Evolutionary conservation across 2,888 invertebrate genomes (phyloP).

Genomic region (Pharmacophagus antenor): DNA sequence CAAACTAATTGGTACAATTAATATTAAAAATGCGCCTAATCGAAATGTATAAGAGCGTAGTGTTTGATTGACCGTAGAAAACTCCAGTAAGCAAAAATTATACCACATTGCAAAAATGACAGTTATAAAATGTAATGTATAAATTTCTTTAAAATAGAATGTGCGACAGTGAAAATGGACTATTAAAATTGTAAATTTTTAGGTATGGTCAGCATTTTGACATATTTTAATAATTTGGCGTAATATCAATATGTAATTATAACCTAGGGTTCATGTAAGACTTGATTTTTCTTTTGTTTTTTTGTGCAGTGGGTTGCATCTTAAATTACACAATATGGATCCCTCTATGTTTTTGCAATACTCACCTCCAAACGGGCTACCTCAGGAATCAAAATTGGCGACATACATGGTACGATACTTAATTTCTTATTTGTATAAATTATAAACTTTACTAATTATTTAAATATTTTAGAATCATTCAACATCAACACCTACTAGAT

Average conservation of each 20-base stretch:
- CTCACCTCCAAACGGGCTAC: slow-evolving; percentile 86
- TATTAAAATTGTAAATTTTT: slow-evolving; percentile 39
- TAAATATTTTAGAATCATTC: slow-evolving; percentile 59
- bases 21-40: background rate
- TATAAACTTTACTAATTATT: slow-evolving; percentile 1
- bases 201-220: slow-evolving; percentile 34
- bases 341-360: slow-evolving; percentile 85
- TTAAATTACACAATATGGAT: slow-evolving; percentile 82
- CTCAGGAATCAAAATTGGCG: slow-evolving; percentile 91
- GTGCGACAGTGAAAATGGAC: slow-evolving; percentile 42
- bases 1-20: background rate
- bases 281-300: background rate
- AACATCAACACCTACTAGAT: slow-evolving; percentile 55
- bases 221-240: slow-evolving; percentile 32
- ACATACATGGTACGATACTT: slow-evolving; percentile 86
- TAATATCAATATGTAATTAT: slow-evolving; percentile 22
- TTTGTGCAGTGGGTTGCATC: slow-evolving; percentile 44
- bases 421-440: slow-evolving; percentile 4
- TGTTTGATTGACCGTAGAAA: slow-evolving; percentile 19
- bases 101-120: slow-evolving; percentile 34
- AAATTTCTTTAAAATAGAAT: slow-evolving; percentile 35
- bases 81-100: slow-evolving; percentile 40
- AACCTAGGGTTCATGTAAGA: background rate
- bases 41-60: slow-evolving; percentile 1
- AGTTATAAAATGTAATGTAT: slow-evolving; percentile 44